Evolutionary conservation across 2,113 vertebrate genomes (phyloP), one percentile per base, ranked within the genome.

Genomic region (Oryzias woworae): DNA sequence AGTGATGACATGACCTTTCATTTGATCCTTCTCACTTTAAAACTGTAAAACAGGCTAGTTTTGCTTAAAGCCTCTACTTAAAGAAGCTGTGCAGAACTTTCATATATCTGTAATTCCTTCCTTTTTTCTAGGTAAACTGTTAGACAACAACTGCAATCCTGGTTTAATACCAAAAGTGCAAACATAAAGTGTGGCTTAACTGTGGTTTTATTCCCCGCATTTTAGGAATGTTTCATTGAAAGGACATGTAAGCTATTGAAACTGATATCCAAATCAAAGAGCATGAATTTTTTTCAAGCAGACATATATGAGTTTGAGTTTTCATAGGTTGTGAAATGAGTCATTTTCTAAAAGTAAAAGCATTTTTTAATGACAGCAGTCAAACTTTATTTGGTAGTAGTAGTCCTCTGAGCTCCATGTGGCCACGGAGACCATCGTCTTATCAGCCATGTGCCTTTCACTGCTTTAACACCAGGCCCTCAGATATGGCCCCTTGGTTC

Each of bases 401-500:
- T 4, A 7, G 55, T 56, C 50, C n/a, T 36, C 69, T 16, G 53
- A 62, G 67, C 66, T 55, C 41, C 66, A 17, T 41, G 65, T 49
- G 71, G 66, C 75, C 49, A 44, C 41, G 1, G 69, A 36, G 68
- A 57, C 55, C 66, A 28, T 56, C 1, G 14, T 41, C 80, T 89
- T 89, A 86, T 91, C 86, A 87, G 66, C 48, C 57, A 61, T 71
- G 24, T 76, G 67, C 36, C 67, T 76, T 58, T 78, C 14, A 20
- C 78, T 79, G 78, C 72, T 72, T 79, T 62, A 63, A 86, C 83
- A 71, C 79, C 66, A 77, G 73, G 70, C 68, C 67, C 76, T 62
- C 79, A 69, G 56, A 62, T 75, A 60, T 69, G 48, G 67, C 69
- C 72, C 87, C 81, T 71, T 74, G 84, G 84, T 82, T 86, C 84